Evolutionary conservation across 2,888 invertebrate species (phyloP).

Genomic region (Neoascia interrupta): DNA sequence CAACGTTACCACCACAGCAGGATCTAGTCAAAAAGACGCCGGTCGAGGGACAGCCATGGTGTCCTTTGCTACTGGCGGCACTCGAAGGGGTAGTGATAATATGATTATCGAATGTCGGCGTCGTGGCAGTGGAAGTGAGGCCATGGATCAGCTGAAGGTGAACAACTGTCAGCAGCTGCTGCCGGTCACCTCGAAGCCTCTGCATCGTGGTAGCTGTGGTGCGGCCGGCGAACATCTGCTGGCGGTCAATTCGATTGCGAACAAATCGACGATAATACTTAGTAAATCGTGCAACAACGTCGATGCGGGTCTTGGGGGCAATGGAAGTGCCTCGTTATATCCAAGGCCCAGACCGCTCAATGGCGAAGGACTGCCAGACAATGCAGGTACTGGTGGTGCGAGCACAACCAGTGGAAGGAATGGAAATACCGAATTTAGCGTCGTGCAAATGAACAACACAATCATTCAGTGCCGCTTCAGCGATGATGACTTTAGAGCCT

Average conservation of each 20-base stretch:
- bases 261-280: slow-evolving; percentile 78
- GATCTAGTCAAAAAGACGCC: slow-evolving; percentile 70
- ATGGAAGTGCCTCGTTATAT: slow-evolving; percentile 69
- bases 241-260: slow-evolving; percentile 78
- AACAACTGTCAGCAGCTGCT: slow-evolving; percentile 74
- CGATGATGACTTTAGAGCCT: slow-evolving; percentile 78
- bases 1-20: slow-evolving; percentile 43
- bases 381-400: slow-evolving; percentile 25
- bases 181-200: slow-evolving; percentile 71
- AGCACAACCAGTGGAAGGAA: slow-evolving; percentile 63
- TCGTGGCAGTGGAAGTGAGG: slow-evolving; percentile 54
- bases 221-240: slow-evolving; percentile 77
- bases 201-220: slow-evolving; percentile 78
- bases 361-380: slow-evolving; percentile 55
- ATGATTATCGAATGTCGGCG: slow-evolving; percentile 71
- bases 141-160: slow-evolving; percentile 74
- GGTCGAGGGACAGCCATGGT: slow-evolving; percentile 44
- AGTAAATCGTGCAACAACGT: slow-evolving; percentile 79
- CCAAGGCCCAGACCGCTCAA: slow-evolving; percentile 13
- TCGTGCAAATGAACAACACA: slow-evolving; percentile 78
- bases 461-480: slow-evolving; percentile 79
- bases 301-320: slow-evolving; percentile 68
- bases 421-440: slow-evolving; percentile 78
- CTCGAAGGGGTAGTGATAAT: slow-evolving; percentile 70
- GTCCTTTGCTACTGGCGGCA: slow-evolving; percentile 62